phyloP scores from a whole-genome alignment of 2,113 vertebrate species.

The Myocastor coypus region DNA sequence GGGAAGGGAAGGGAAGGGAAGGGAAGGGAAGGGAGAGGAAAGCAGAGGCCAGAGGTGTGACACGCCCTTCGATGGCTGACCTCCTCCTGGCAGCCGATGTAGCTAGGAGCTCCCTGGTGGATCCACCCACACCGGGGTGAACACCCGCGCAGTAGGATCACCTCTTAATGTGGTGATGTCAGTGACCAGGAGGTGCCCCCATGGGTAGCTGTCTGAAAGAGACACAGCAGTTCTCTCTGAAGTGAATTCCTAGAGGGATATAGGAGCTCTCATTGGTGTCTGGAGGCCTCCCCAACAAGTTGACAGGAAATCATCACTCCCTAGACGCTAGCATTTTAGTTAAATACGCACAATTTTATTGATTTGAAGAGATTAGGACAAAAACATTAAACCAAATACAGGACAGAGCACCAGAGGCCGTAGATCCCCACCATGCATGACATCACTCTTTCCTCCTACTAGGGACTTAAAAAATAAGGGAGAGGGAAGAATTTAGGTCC shows the following conservation, averaged over 20 bases:
- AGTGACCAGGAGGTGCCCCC: background rate
- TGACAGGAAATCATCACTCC: background rate
- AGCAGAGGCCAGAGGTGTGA: background rate
- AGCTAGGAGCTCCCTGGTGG: background rate
- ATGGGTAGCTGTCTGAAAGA: background rate
- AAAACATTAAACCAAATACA: conserved; percentile 99
- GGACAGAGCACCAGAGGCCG: conserved; percentile 99
- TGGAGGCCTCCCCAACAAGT: background rate
- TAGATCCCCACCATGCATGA: conserved; percentile 97
- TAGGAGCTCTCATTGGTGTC: background rate
- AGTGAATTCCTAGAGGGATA: fast-evolving
- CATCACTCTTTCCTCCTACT: conserved; percentile 90
- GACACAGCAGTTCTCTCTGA: fast-evolving
- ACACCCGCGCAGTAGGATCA: background rate
- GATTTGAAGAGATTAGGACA: conserved; percentile 99
- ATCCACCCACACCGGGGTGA: background rate
- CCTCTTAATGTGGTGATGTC: background rate
- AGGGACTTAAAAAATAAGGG: conserved; percentile 82
- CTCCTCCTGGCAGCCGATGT: background rate
- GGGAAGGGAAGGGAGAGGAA: background rate
- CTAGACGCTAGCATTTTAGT: conserved; percentile 82
- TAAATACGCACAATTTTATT: conserved; percentile 99
- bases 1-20: background rate
- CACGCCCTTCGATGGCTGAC: background rate
- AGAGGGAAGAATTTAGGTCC: conserved; percentile 83